phyloP scores from a whole-genome alignment of 2,888 invertebrate genomes.

The Argyresthia albistria region DNA sequence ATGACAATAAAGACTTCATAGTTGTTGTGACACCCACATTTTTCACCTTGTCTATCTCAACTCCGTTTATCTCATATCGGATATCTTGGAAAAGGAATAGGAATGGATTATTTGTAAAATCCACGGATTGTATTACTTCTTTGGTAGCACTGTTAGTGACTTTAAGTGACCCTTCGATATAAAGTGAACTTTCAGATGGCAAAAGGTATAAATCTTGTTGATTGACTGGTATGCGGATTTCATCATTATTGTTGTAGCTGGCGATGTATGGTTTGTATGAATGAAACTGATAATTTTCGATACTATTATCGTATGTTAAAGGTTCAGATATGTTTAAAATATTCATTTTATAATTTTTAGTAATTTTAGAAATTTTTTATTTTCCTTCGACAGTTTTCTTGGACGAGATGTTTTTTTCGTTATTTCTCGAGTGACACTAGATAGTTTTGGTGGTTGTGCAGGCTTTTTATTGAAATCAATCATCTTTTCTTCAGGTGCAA shows the following conservation, averaged over 20 bases:
- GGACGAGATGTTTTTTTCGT: constrained; percentile 6
- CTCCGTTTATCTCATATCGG: constrained; percentile 3
- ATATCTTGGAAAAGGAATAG: constrained; percentile 2
- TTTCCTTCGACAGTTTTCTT: constrained; percentile 9
- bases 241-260: constrained; percentile 23
- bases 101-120: background rate
- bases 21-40: constrained; percentile 8
- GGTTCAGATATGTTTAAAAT: constrained; percentile 5
- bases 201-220: constrained; percentile 21
- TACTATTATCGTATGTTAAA: constrained; percentile 14
- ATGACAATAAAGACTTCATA: constrained; percentile 5
- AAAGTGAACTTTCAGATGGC: constrained; percentile 20
- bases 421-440: constrained; percentile 1
- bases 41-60: constrained; percentile 7
- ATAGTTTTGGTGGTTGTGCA: background rate
- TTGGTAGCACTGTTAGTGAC: background rate
- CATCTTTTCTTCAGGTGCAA: constrained; percentile 8
- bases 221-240: constrained; percentile 26
- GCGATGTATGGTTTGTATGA: constrained; percentile 20
- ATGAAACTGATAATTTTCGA: constrained; percentile 18
- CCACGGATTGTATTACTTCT: background rate
- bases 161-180: constrained; percentile 14
- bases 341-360: background rate
- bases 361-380: constrained; percentile 6
- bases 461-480: constrained; percentile 6